phyloP scores from a whole-genome alignment of 2,113 vertebrate species.

The Heliornis fulica region DNA sequence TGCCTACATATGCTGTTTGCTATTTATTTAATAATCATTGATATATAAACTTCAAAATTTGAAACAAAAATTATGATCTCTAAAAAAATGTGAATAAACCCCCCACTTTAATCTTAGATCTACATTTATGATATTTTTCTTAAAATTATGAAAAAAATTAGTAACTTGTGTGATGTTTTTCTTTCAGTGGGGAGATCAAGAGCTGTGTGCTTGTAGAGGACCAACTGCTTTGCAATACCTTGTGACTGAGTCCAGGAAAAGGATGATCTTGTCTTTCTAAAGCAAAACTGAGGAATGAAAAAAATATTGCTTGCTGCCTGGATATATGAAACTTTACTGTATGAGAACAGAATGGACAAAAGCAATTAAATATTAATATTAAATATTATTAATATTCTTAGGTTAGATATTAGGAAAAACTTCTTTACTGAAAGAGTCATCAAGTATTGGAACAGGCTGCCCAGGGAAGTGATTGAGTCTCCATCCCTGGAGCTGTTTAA shows the following conservation, averaged over 20 bases:
- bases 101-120: background rate
- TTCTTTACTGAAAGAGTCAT: too few relatives aligned
- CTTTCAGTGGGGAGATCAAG: background rate
- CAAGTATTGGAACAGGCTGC: too few relatives aligned
- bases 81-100: too few relatives aligned
- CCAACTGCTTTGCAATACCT: background rate
- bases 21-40: background rate
- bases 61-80: background rate
- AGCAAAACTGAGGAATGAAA: background rate
- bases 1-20: background rate
- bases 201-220: background rate
- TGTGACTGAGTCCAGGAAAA: background rate
- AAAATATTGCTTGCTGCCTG: background rate
- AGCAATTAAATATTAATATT: background rate
- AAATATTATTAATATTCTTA: too few relatives aligned
- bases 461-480: too few relatives aligned
- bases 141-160: background rate
- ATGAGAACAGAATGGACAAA: background rate
- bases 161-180: background rate
- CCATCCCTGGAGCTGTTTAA: too few relatives aligned
- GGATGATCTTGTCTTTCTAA: background rate
- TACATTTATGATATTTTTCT: background rate
- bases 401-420: too few relatives aligned
- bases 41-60: background rate
- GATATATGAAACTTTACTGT: background rate